These are phyloP conservation scores for Oenanthe oenanthe DNA, from an alignment of 2,113 vertebrate genomes.

Conservation along the genomic window DNA sequence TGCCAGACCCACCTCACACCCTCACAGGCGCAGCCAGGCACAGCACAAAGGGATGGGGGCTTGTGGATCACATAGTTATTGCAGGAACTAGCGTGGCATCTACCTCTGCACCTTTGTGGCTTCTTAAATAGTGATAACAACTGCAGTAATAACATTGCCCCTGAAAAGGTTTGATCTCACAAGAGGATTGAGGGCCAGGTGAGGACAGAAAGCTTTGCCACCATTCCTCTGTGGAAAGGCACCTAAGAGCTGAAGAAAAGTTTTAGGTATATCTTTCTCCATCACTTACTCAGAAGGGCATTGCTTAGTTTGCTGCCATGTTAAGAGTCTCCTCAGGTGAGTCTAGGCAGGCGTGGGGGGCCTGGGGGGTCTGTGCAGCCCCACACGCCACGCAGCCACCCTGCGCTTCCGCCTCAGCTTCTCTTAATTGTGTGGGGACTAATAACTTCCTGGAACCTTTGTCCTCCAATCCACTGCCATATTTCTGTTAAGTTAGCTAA, in stretches of 20 bases:
- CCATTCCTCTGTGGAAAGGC: background rate
- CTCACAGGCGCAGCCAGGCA: rapidly evolving
- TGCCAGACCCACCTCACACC: background rate
- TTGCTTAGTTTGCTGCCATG: background rate
- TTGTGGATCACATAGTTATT: rapidly evolving
- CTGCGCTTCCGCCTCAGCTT: background rate
- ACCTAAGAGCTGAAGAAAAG: background rate
- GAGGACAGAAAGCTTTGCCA: background rate
- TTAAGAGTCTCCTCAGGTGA: background rate
- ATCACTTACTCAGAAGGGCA: background rate
- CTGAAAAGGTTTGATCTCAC: background rate
- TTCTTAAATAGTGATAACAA: background rate
- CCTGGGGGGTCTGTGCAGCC: rapidly evolving
- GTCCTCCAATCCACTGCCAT: background rate
- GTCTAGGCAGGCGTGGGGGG: rapidly evolving
- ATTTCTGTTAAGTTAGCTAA: background rate
- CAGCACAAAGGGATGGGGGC: rapidly evolving
- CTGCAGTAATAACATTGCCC: background rate
- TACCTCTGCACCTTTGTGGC: background rate
- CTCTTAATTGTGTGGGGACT: background rate
- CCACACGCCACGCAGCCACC: rapidly evolving
- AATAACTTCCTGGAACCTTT: background rate
- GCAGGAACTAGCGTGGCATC: rapidly evolving
- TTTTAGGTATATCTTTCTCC: background rate
- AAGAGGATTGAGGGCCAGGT: background rate